Conservation (phyloP, 2,797 vertebrate genomes). For the Acipenser oxyrinchus region DNA sequence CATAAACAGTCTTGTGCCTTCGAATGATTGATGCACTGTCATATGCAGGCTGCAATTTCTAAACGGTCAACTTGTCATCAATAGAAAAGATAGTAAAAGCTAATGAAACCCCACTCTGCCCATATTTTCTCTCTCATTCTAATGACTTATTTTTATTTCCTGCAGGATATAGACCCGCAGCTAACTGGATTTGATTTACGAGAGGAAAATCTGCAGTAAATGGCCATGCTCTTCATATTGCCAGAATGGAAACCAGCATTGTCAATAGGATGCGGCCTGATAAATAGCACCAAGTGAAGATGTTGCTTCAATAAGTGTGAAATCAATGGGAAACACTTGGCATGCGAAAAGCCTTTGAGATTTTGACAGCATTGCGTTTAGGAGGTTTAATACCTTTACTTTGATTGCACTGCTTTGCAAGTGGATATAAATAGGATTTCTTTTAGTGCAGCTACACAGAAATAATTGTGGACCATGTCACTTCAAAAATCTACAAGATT, state of each 20-base stretch:
- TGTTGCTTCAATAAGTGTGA: constrained; percentile 49
- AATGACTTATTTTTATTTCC: constrained; percentile 67
- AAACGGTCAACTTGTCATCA: constrained; percentile 5
- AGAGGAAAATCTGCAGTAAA: constrained; percentile 54
- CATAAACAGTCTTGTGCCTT: constrained; percentile 1
- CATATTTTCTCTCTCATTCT: constrained; percentile 49
- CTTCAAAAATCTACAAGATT: constrained; percentile 53
- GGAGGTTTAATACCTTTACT: constrained; percentile 41
- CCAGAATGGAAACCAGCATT: constrained; percentile 61
- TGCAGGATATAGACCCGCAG: constrained; percentile 62
- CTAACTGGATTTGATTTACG: constrained; percentile 69
- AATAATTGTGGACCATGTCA: constrained; percentile 51
- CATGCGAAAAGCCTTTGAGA: constrained; percentile 46
- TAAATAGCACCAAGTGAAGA: constrained; percentile 62
- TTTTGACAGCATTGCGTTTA: constrained; percentile 43
- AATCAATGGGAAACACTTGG: constrained; percentile 59
- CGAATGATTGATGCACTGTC: constrained; percentile 16
- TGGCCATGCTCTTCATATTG: constrained; percentile 48
- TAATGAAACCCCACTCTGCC: constrained; percentile 29
- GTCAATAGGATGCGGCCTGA: constrained; percentile 58
- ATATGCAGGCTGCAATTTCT: not conserved
- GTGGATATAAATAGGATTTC: constrained; percentile 59
- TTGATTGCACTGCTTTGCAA: constrained; percentile 29
- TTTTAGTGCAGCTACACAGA: constrained; percentile 40
- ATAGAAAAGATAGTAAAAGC: constrained; percentile 4